phyloP scores from a whole-genome alignment of 2,113 vertebrate genomes.

The Elephantulus edwardii region DNA sequence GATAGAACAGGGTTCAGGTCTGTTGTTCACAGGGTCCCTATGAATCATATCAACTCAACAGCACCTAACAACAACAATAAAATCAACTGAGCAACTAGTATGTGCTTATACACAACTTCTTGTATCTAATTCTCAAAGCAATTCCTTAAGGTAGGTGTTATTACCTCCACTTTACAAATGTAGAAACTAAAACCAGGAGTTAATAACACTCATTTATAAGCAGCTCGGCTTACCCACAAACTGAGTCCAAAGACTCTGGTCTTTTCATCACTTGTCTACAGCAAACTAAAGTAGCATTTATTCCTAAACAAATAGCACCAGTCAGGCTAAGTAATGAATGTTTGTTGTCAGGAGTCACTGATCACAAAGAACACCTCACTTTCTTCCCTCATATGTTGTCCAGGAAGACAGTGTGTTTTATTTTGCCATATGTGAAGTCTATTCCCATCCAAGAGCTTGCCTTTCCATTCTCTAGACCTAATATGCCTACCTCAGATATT shows the following conservation, averaged over 20 bases:
- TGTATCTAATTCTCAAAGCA: background rate
- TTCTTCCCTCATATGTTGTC: background rate
- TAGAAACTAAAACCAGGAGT: background rate
- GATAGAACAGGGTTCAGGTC: no score
- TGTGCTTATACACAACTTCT: background rate
- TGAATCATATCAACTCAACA: no score
- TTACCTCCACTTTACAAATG: background rate
- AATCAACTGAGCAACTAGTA: no score
- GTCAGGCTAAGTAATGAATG: background rate
- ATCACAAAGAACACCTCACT: background rate
- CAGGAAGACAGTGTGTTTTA: background rate
- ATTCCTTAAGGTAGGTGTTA: background rate
- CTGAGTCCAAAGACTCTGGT: constrained; percentile 20
- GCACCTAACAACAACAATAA: no score
- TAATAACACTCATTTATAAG: background rate
- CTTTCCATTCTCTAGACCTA: background rate
- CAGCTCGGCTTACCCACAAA: background rate
- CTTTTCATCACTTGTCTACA: background rate
- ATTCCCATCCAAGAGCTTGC: background rate
- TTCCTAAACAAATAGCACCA: background rate
- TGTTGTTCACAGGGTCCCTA: no score
- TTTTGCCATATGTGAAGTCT: background rate
- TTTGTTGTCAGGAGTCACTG: background rate
- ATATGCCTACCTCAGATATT: background rate
- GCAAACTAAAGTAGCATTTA: background rate